Evolutionary conservation across 2,113 vertebrate species (phyloP), one percentile per base, ranked within the genome.

Genomic region (Phalacrocorax aristotelis): DNA sequence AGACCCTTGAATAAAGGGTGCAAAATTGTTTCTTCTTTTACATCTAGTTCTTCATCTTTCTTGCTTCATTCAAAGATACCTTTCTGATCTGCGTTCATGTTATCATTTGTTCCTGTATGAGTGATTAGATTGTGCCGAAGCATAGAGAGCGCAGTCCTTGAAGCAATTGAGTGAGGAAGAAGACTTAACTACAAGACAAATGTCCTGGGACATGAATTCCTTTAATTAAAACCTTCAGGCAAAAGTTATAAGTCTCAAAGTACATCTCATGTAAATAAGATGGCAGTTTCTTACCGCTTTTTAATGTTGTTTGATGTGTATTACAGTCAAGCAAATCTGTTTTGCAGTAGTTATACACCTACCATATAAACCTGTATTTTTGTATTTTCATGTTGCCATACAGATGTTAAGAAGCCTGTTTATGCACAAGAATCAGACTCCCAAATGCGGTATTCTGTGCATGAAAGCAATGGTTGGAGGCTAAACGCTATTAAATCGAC

Each of bases 201-300:
- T 79, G 93, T 89, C 77, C 78, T 91, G 92, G 87, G 87, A 83
- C 87, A 57, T 51, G 87, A 96, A 70, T 70, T 91, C 84, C 93
- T 96, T 94, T 91, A 95, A 94, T 96, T 95, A 89, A 94, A 94
- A 83, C 75, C 90, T 83, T 62, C 70, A 83, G 87, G 96, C 95
- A 69, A 71, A 87, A 94, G 93, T 87, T 91, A 90, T 48, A 92
- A 93, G 76, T 92, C 85, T 96, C 91, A 57, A 83, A 97, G 94
- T 89, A 90, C 74, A 71, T 93, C 83, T 94, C 86, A 84, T 94
- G 85, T 83, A 96, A 93, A 90, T 93, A 80, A 92, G 87, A 90
- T 76, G 32, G 78, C 55, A 75, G 55, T 90, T 95, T 61, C 86
- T 69, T 78, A 36, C 71, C 79, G 61, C 8, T 78, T 90, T 91